Evolutionary conservation across 2,888 invertebrate genomes (phyloP).

Genomic region (Callinectes sapidus): DNA sequence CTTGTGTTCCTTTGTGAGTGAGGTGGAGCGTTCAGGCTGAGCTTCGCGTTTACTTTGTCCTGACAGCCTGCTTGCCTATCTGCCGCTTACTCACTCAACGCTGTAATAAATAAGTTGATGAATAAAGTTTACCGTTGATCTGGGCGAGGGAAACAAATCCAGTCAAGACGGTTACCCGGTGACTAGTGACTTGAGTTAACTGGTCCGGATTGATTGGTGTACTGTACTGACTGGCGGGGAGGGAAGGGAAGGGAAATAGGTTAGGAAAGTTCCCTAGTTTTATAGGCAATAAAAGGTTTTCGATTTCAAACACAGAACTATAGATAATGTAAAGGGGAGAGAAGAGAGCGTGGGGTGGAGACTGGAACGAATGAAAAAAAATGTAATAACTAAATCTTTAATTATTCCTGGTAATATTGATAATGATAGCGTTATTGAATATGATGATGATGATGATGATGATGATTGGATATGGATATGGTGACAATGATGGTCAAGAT

Average conservation of each 20-base stretch:
- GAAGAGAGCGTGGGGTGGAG: not conserved
- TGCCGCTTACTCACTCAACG: not conserved
- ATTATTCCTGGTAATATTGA: not conserved
- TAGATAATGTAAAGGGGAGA: not conserved
- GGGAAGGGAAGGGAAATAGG: not conserved
- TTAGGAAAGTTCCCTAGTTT: not conserved
- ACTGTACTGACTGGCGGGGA: not conserved
- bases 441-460: no score
- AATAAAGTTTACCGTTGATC: not conserved
- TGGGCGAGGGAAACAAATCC: not conserved
- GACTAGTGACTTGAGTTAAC: not conserved
- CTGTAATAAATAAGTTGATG: not conserved
- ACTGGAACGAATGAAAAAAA: not conserved
- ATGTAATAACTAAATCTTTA: not conserved
- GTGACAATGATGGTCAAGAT: no score
- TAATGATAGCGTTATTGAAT: no score
- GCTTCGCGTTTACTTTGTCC: not conserved
- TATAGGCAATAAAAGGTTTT: not conserved
- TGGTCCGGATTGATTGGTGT: not conserved
- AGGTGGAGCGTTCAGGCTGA: constrained; percentile 13
- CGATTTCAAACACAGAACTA: not conserved
- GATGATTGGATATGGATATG: no score
- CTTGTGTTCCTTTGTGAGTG: constrained; percentile 32
- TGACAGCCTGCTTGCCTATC: not conserved
- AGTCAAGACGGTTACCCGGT: not conserved